phyloP scores from a whole-genome alignment of 2,888 invertebrate genomes.

The Agonopterix alstromeriana region DNA sequence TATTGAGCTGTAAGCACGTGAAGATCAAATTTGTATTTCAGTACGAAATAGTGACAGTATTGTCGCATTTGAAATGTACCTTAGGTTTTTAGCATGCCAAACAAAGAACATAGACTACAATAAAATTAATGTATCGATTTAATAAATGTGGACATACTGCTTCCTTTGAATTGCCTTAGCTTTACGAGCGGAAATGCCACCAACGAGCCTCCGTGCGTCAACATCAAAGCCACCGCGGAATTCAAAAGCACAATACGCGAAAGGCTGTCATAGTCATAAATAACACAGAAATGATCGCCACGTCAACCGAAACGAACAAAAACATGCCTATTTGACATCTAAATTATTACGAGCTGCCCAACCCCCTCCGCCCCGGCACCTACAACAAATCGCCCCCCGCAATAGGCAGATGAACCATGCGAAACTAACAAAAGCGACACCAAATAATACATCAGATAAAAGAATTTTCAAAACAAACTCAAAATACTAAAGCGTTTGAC shows the following conservation, averaged over 20 bases:
- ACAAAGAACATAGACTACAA: no score
- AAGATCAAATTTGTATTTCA: no score
- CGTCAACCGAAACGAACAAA: conserved; percentile 52
- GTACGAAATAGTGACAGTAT: no score
- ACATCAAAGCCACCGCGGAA: conserved; percentile 57
- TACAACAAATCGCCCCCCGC: conserved; percentile 54
- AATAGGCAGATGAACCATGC: conserved; percentile 61
- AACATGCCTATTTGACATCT: conserved; percentile 71
- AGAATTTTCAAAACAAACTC: conserved; percentile 78
- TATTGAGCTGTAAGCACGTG: no score
- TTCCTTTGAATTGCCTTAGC: neutral
- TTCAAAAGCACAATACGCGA: conserved; percentile 58
- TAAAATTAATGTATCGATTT: no score
- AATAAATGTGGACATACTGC: neutral
- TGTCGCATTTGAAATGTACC: no score
- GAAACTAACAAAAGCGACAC: conserved; percentile 61
- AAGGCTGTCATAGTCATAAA: conserved; percentile 69
- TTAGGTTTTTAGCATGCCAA: no score
- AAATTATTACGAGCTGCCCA: conserved; percentile 72
- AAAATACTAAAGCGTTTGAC: conserved; percentile 77
- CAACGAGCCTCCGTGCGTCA: conserved; percentile 43
- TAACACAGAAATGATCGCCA: conserved; percentile 66
- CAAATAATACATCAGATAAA: conserved; percentile 75
- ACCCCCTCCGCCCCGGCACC: conserved; percentile 49
- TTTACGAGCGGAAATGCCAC: conserved; percentile 67